These are phyloP conservation scores for Formicarius rufipectus DNA, from an alignment of 2,113 vertebrate genomes.

Conservation along the genomic window DNA sequence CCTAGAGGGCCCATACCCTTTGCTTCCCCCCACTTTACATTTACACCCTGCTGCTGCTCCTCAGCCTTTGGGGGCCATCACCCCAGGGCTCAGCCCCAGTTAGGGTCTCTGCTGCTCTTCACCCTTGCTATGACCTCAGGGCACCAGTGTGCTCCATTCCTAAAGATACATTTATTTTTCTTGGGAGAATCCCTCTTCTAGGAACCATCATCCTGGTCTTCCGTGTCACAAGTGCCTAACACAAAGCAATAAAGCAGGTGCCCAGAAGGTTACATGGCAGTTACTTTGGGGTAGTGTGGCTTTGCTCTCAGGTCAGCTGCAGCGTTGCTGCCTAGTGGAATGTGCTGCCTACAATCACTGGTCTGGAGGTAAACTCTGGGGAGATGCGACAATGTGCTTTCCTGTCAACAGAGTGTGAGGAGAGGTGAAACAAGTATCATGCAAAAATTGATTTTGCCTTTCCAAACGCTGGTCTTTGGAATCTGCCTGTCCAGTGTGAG, in stretches of 20 bases:
- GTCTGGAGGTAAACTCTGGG: neutral
- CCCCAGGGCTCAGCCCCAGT: neutral
- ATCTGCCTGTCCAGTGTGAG: neutral
- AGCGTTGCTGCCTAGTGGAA: neutral
- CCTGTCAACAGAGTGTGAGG: neutral
- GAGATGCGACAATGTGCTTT: neutral
- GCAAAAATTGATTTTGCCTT: neutral
- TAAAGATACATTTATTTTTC: neutral
- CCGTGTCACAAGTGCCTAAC: neutral
- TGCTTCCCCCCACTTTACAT: neutral
- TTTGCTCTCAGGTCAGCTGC: neutral
- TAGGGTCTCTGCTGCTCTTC: neutral
- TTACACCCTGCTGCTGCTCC: neutral
- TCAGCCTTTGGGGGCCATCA: neutral
- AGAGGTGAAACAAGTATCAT: neutral
- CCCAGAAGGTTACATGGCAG: neutral
- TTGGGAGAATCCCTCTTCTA: neutral
- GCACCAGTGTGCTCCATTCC: neutral
- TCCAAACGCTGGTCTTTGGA: neutral
- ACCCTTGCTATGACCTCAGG: neutral
- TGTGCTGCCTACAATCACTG: neutral
- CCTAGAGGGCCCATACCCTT: neutral
- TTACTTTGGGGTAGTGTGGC: rapidly evolving
- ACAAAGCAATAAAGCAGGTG: neutral
- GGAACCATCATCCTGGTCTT: neutral